phyloP scores from a whole-genome alignment of 2,113 vertebrate genomes.

The Furnarius figulus region DNA sequence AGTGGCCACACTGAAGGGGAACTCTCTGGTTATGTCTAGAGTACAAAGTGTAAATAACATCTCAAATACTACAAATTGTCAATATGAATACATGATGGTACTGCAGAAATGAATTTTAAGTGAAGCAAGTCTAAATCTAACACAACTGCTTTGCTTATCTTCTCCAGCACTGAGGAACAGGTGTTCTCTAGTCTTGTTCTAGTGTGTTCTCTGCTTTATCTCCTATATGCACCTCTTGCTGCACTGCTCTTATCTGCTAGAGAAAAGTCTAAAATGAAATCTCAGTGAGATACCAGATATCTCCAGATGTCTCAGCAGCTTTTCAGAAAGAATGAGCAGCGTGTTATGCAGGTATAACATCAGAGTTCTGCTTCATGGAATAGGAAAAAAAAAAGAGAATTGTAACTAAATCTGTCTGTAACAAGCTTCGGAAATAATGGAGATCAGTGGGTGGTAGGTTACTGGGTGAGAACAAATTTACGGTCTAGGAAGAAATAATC shows the following conservation, averaged over 20 bases:
- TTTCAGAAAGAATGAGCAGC: neutral
- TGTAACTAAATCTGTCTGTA: conserved; percentile 52
- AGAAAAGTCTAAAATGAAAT: conserved; percentile 59
- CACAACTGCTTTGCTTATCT: conserved; percentile 31
- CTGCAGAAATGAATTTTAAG: conserved; percentile 52
- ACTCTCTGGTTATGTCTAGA: neutral
- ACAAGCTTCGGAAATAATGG: conserved; percentile 45
- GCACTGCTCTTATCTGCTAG: conserved; percentile 41
- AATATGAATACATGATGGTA: neutral
- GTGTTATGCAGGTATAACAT: neutral
- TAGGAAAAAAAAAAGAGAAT: neutral
- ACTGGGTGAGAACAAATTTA: conserved; percentile 71
- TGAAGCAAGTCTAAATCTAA: conserved; percentile 36
- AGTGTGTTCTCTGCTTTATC: neutral
- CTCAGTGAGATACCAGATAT: conserved; percentile 8
- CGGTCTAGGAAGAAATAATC: conserved; percentile 46
- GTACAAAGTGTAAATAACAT: conserved; percentile 50
- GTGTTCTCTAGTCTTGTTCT: neutral
- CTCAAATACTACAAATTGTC: conserved; percentile 62
- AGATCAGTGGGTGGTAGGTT: conserved; percentile 49
- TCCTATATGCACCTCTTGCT: neutral
- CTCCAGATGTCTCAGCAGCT: neutral
- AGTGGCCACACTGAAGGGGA: neutral
- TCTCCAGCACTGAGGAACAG: neutral
- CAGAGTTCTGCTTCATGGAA: conserved; percentile 16